Evolutionary conservation across 1,140 invertebrate species (phyloP).

Genomic region (Lasioglossum baleicum): DNA sequence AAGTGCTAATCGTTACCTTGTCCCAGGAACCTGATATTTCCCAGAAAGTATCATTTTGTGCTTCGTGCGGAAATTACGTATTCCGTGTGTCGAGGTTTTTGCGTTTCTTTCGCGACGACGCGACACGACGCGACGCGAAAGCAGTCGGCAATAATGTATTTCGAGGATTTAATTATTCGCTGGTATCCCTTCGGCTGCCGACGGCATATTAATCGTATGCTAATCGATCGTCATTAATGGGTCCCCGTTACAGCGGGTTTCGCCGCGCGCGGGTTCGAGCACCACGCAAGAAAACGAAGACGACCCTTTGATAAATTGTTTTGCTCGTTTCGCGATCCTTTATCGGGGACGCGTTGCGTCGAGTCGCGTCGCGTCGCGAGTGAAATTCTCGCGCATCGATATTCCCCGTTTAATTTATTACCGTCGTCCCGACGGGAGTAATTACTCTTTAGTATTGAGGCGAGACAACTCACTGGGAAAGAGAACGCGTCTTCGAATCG

Average conservation of each 20-base stretch:
- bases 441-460: background rate
- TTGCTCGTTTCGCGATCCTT: conserved; percentile 6
- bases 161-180: conserved; percentile 69
- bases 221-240: conserved; percentile 65
- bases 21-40: background rate
- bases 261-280: background rate
- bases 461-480: background rate
- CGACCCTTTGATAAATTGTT: conserved; percentile 13
- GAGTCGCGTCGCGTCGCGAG: background rate
- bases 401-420: conserved; percentile 17
- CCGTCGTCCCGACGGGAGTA: background rate
- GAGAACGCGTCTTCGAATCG: background rate
- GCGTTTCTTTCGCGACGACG: conserved; percentile 33
- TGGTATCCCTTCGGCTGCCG: conserved; percentile 25
- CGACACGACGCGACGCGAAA: too few species aligned
- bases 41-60: background rate
- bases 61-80: conserved; percentile 8
- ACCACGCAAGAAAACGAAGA: conserved; percentile 21
- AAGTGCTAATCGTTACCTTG: too few species aligned
- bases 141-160: conserved; percentile 51
- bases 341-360: background rate
- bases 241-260: conserved; percentile 48
- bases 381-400: conserved; percentile 3
- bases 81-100: conserved; percentile 4
- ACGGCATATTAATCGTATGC: conserved; percentile 67